Evolutionary conservation across 2,888 invertebrate genomes (phyloP).

Genomic region (Bellardia pandia): DNA sequence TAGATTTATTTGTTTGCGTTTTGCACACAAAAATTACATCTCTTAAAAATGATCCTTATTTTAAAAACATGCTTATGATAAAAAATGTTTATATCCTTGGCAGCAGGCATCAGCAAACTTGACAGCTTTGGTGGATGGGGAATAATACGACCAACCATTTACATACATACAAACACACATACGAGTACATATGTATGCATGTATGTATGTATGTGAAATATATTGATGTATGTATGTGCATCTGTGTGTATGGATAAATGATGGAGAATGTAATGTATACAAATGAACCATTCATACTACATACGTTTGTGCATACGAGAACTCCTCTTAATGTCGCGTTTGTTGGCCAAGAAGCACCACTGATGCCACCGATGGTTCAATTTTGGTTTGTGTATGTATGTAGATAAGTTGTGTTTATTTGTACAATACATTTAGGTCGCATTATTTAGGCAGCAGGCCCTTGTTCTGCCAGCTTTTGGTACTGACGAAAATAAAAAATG

Average conservation of each 20-base stretch:
- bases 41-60: conserved; percentile 71
- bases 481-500: conserved; percentile 83
- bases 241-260: conserved; percentile 74
- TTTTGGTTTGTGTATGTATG: conserved; percentile 23
- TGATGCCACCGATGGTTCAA: conserved; percentile 63
- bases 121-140: conserved; percentile 78
- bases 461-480: conserved; percentile 78
- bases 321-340: conserved; percentile 56
- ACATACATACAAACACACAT: conserved; percentile 12
- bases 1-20: conserved; percentile 16
- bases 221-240: conserved; percentile 9
- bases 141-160: conserved; percentile 54
- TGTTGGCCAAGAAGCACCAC: conserved; percentile 71
- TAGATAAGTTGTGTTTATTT: conserved; percentile 48
- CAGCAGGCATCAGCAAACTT: conserved; percentile 80
- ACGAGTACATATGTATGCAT: too few relatives aligned
- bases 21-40: conserved; percentile 28
- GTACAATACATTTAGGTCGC: conserved; percentile 66
- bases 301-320: conserved; percentile 34
- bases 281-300: conserved; percentile 68
- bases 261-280: conserved; percentile 77
- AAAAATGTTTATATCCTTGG: conserved; percentile 81
- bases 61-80: conserved; percentile 79
- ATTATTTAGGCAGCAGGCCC: conserved; percentile 72
- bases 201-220: neutral